phyloP scores from a whole-genome alignment of 2,888 invertebrate genomes.

The Stenichneumon culpator region DNA sequence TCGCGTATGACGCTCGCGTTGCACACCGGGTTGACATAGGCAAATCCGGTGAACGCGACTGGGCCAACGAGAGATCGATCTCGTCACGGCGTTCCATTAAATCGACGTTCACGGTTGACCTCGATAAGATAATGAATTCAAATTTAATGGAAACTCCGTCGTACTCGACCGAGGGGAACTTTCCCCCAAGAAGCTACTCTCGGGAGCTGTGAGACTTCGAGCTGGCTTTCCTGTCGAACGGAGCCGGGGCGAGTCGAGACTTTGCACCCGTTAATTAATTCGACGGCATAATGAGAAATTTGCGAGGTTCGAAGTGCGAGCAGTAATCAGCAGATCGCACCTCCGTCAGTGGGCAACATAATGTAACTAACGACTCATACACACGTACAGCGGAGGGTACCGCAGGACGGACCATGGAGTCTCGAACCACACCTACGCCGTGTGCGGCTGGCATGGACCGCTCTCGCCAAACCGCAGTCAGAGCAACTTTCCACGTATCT shows the following conservation, averaged over 20 bases:
- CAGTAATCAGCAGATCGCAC: slow-evolving; percentile 5
- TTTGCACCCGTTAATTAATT: slow-evolving; percentile 34
- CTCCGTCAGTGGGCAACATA: background rate
- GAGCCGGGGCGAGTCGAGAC: background rate
- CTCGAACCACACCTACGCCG: slow-evolving; percentile 22
- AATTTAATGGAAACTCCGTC: slow-evolving; percentile 29
- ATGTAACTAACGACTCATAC: slow-evolving; percentile 9
- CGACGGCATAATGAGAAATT: slow-evolving; percentile 42
- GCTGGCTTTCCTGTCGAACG: background rate
- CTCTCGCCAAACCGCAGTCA: slow-evolving; percentile 10
- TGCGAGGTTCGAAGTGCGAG: slow-evolving; percentile 15
- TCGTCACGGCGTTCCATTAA: slow-evolving; percentile 65
- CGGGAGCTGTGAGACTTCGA: background rate
- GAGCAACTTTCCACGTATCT: slow-evolving; percentile 21
- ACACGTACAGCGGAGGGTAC: background rate
- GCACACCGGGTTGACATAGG: background rate
- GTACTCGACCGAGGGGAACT: slow-evolving; percentile 11
- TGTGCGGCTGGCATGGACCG: background rate
- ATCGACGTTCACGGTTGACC: slow-evolving; percentile 30
- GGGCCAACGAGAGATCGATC: slow-evolving; percentile 67
- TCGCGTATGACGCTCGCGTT: background rate
- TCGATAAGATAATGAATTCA: slow-evolving; percentile 32
- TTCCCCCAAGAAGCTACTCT: slow-evolving; percentile 20
- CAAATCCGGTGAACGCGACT: slow-evolving; percentile 2
- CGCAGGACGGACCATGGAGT: background rate